Percentiles rank a stretch among this genome's conserved stretches.
Evolutionary conservation across 2,113 vertebrate genomes (phyloP).

Genomic region (Hymenochirus boettgeri): DNA sequence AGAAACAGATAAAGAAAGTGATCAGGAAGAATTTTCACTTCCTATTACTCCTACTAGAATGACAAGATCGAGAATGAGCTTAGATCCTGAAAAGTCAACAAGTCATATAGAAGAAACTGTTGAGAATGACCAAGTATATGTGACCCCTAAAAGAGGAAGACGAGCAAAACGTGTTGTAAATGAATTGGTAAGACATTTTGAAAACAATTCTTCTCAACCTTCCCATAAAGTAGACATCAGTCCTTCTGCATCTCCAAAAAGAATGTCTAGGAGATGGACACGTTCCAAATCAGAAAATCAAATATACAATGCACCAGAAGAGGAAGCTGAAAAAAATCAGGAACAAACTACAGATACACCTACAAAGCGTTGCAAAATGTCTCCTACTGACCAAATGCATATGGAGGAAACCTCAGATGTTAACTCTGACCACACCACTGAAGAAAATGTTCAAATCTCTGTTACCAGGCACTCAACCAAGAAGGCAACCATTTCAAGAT

Average conservation of each 20-base stretch:
- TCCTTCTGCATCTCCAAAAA: slow-evolving; percentile 50
- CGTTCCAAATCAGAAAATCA: slow-evolving; percentile 27
- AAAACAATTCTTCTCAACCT: slow-evolving; percentile 33
- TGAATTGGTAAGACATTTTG: slow-evolving; percentile 47
- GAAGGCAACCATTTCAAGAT: slow-evolving; percentile 33
- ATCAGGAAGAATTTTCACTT: slow-evolving; percentile 41
- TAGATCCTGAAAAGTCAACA: slow-evolving; percentile 50
- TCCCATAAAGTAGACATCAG: slow-evolving; percentile 42
- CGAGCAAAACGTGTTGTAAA: slow-evolving; percentile 46
- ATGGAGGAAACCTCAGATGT: background rate
- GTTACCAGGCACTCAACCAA: slow-evolving; percentile 22
- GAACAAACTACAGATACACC: slow-evolving; percentile 38
- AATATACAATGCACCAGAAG: slow-evolving; percentile 23
- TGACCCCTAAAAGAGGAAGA: slow-evolving; percentile 58
- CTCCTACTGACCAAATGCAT: slow-evolving; percentile 19
- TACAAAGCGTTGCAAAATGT: slow-evolving; percentile 47
- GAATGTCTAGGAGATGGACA: slow-evolving; percentile 53
- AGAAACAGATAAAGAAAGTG: slow-evolving; percentile 30
- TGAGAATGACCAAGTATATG: slow-evolving; percentile 32
- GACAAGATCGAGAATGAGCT: slow-evolving; percentile 48
- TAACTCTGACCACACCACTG: slow-evolving; percentile 16
- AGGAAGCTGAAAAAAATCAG: slow-evolving; percentile 32
- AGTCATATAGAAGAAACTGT: slow-evolving; percentile 47
- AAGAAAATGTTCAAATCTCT: slow-evolving; percentile 35
- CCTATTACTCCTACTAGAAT: slow-evolving; percentile 54